Conservation (phyloP, 2,113 vertebrate genomes). For the Microtus montanus region DNA sequence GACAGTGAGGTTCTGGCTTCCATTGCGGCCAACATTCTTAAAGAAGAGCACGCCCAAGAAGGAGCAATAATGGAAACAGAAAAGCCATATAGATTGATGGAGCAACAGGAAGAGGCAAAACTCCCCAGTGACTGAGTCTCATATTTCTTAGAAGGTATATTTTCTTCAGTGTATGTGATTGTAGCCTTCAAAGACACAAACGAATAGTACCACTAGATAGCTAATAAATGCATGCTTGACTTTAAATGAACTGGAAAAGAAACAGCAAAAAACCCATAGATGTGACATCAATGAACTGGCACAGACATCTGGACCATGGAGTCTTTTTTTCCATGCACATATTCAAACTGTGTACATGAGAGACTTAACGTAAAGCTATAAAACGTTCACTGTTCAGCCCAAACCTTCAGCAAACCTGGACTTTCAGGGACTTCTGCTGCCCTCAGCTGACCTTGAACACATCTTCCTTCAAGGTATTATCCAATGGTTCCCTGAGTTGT, state of each 20-base stretch:
- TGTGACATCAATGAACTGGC: too few relatives aligned
- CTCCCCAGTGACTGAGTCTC: too few relatives aligned
- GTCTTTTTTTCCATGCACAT: neutral
- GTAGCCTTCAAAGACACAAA: neutral
- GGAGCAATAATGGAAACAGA: neutral
- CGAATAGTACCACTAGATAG: neutral
- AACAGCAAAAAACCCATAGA: neutral
- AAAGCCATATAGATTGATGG: fast-evolving
- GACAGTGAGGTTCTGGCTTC: neutral
- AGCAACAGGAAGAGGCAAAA: neutral
- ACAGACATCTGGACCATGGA: neutral
- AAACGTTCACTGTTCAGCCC: neutral
- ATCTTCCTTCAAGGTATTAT: neutral
- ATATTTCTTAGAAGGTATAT: neutral
- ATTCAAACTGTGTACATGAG: neutral
- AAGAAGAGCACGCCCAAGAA: neutral
- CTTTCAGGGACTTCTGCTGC: neutral
- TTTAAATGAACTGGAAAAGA: neutral
- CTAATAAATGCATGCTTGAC: neutral
- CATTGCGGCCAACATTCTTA: neutral
- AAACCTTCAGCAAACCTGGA: neutral
- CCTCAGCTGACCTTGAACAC: neutral
- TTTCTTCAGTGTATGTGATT: neutral
- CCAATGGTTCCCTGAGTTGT: neutral
- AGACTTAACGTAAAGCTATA: neutral